Conservation (phyloP, 2,113 vertebrate genomes). For the Ramphastos sulfuratus region DNA sequence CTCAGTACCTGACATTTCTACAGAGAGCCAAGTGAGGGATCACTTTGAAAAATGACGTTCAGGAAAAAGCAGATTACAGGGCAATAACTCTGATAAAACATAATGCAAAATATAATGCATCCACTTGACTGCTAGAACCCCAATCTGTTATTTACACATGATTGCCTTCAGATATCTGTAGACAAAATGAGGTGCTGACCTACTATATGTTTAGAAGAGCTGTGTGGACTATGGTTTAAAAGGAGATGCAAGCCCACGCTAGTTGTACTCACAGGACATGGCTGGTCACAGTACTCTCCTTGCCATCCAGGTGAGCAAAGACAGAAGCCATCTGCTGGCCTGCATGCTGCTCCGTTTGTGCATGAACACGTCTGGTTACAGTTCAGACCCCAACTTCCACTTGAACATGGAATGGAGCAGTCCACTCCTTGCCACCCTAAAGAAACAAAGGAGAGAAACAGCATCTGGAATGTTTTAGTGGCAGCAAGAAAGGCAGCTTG, state of each 20-base stretch:
- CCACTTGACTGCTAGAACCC: not conserved
- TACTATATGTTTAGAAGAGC: not conserved
- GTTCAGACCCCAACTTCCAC: slow-evolving; percentile 89
- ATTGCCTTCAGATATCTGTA: not conserved
- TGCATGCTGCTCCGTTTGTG: slow-evolving; percentile 87
- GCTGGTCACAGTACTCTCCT: slow-evolving; percentile 84
- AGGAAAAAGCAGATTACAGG: not conserved
- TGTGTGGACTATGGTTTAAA: not conserved
- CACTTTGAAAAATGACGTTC: slow-evolving; percentile 27
- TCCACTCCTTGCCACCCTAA: slow-evolving; percentile 95
- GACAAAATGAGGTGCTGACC: not conserved
- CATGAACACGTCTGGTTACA: slow-evolving; percentile 91
- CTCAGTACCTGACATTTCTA: not conserved
- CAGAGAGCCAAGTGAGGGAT: not conserved
- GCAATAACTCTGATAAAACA: slow-evolving; percentile 23
- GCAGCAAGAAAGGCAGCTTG: not conserved
- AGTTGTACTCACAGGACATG: slow-evolving; percentile 85
- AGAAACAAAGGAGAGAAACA: not conserved
- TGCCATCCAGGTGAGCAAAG: slow-evolving; percentile 91
- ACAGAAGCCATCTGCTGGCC: slow-evolving; percentile 86
- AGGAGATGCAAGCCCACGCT: not conserved
- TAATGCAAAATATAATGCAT: slow-evolving; percentile 7
- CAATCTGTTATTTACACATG: slow-evolving; percentile 1
- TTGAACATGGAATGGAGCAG: slow-evolving; percentile 90
- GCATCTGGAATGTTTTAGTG: not conserved